Evolutionary conservation across 2,888 invertebrate species (phyloP).

Genomic region (Cremastinae sp.): DNA sequence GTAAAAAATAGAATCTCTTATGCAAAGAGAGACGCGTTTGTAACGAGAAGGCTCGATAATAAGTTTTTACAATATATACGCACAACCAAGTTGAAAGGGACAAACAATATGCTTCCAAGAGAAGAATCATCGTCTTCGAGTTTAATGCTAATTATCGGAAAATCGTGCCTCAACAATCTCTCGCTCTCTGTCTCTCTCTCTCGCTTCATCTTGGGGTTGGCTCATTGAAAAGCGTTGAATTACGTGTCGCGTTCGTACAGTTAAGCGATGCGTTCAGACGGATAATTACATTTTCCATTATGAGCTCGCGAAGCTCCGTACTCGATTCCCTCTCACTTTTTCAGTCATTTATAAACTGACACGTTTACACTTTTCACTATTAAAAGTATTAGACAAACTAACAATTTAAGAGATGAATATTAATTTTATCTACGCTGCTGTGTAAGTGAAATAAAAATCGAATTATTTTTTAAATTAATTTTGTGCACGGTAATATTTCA

Average conservation of each 20-base stretch:
- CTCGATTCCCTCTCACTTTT: constrained; percentile 49
- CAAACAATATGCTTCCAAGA: constrained; percentile 53
- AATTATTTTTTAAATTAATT: too few relatives aligned
- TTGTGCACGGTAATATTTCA: too few relatives aligned
- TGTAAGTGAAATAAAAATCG: too few relatives aligned
- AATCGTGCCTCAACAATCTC: constrained; percentile 63
- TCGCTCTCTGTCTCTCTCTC: neutral
- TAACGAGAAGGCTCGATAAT: constrained; percentile 37
- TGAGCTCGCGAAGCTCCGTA: constrained; percentile 41
- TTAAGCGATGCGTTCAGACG: constrained; percentile 71
- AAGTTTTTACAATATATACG: constrained; percentile 53
- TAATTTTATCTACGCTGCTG: too few relatives aligned
- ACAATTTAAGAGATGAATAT: too few relatives aligned
- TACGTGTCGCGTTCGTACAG: constrained; percentile 63
- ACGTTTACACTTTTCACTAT: too few relatives aligned
- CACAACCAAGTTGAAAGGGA: constrained; percentile 55
- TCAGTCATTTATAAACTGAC: constrained; percentile 36
- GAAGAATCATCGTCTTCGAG: constrained; percentile 51
- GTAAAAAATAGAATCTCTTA: constrained; percentile 12
- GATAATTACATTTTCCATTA: constrained; percentile 72
- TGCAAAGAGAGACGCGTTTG: constrained; percentile 9
- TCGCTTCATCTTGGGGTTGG: constrained; percentile 24
- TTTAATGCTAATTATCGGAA: constrained; percentile 72
- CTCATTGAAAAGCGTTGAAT: constrained; percentile 77
- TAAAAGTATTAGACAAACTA: too few relatives aligned